Evolutionary conservation across 2,113 vertebrate species (phyloP).

Genomic region (Prochilodus magdalenae): DNA sequence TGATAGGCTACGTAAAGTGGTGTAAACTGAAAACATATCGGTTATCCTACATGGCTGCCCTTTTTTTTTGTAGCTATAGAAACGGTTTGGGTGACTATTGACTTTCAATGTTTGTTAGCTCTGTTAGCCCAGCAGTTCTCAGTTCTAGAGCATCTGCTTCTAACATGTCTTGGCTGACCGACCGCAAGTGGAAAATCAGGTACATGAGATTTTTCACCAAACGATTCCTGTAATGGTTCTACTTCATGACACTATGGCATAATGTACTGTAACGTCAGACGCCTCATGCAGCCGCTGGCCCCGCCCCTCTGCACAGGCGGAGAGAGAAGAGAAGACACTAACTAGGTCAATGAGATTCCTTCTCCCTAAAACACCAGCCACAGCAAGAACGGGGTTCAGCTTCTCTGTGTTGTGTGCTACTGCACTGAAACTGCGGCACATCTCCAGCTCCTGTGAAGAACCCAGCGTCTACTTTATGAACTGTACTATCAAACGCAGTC

Average conservation of each 20-base stretch:
- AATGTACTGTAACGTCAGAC: constrained; percentile 53
- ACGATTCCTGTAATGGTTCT: neutral
- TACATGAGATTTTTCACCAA: no score
- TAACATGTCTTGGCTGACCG: no score
- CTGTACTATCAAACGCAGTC: neutral
- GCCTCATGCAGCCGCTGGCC: constrained; percentile 48
- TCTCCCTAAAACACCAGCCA: constrained; percentile 52
- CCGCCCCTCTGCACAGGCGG: constrained; percentile 54
- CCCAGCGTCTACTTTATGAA: neutral
- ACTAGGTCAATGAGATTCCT: constrained; percentile 81
- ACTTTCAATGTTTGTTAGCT: no score
- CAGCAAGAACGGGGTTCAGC: neutral
- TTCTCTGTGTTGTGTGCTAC: neutral
- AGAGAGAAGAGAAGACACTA: constrained; percentile 66
- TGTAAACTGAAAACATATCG: no score
- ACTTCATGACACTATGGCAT: constrained; percentile 68
- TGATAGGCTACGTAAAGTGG: no score
- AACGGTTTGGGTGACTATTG: no score
- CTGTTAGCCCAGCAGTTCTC: no score
- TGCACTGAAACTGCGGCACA: neutral
- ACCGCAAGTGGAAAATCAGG: no score
- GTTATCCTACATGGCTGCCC: no score
- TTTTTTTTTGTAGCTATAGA: no score
- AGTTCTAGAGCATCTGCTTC: no score
- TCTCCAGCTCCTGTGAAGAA: neutral